phyloP scores from a whole-genome alignment of 2,113 vertebrate genomes.

The Archocentrus centrarchus region DNA sequence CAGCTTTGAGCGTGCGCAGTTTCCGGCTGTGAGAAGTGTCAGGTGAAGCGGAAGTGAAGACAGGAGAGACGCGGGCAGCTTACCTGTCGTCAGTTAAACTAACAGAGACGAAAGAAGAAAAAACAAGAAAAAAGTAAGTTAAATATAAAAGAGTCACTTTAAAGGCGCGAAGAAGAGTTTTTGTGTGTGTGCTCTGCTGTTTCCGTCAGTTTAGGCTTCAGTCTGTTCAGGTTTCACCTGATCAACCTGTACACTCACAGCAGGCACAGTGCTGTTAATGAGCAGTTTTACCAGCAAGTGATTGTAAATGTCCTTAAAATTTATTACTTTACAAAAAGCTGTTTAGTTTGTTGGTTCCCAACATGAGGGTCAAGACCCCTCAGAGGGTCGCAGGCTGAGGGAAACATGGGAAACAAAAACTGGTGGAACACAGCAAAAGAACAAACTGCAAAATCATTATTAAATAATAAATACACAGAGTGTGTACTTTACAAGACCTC shows the following conservation, averaged over 20 bases:
- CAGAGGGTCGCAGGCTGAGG: not conserved
- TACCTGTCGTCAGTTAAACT: conserved; percentile 39
- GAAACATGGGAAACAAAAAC: not conserved
- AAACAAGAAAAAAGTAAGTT: conserved; percentile 27
- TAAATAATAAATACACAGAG: not conserved
- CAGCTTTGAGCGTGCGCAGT: not conserved
- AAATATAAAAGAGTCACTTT: not conserved
- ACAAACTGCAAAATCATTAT: no score
- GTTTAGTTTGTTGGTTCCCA: not conserved
- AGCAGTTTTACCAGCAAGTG: not conserved
- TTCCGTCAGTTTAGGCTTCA: not conserved
- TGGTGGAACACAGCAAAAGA: no score
- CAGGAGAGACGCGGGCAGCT: not conserved
- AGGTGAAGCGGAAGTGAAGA: conserved; percentile 52
- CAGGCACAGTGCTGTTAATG: no score
- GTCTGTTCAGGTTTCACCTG: not conserved
- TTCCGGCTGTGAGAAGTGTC: conserved; percentile 3
- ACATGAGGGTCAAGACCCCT: not conserved
- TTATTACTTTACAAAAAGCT: not conserved
- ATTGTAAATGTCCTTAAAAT: not conserved
- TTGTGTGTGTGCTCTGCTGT: not conserved
- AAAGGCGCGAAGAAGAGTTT: not conserved
- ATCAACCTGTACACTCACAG: not conserved
- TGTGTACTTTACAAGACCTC: not conserved
- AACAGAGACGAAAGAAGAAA: not conserved